Base-by-base conservation (phyloP, 2,113 vertebrate species). In the Oenanthe oenanthe region DNA sequence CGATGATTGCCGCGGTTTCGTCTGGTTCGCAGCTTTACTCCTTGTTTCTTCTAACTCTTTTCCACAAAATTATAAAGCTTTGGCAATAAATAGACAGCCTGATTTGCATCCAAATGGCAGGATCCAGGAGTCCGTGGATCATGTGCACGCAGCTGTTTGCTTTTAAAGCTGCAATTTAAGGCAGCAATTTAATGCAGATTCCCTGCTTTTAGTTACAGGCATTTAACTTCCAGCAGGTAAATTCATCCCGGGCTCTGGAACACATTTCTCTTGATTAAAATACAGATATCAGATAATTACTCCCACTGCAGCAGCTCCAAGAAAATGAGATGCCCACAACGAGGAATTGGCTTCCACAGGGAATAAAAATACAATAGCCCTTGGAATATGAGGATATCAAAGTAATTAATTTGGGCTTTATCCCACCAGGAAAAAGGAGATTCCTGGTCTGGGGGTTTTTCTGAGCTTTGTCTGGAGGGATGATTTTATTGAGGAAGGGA, bases 31-130 rank as follows among this genome's bases (percentile, higher is more conserved):
- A 42, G 53, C 63, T 85, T 77, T 12, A n/a, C 60, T 48, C 42
- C 87, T 94, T 40, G 53, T 42, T 94, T 72, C 61, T 83, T 76
- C 34, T 28, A 73, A 5, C 28, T 63, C 24, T 22, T 84, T 85
- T 42, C 56, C 74, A 92, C 68, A 83, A 93, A 96, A 92, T 73
- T 75, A 82, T 58, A 74, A 85, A 83, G 93, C 81, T 73, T 56
- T 50, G 60, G 92, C 71, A 96, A 96, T 96, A 96, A 92, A 95
- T 42, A 96, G 85, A 58, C 71, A 65, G 92, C 32, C 68, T 94
- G 56, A 96, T 94, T 95, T 90, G 93, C 91, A 89, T 91, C 62
- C 19, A 85, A 96, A 94, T 51, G 83, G 96, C 54, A 80, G 77
- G 62, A 86, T 93, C 73, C 73, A 40, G 53, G 36, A 50, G 38